Base-by-base conservation (phyloP, 2,113 vertebrate species). In the Proterorhinus semilunaris region DNA sequence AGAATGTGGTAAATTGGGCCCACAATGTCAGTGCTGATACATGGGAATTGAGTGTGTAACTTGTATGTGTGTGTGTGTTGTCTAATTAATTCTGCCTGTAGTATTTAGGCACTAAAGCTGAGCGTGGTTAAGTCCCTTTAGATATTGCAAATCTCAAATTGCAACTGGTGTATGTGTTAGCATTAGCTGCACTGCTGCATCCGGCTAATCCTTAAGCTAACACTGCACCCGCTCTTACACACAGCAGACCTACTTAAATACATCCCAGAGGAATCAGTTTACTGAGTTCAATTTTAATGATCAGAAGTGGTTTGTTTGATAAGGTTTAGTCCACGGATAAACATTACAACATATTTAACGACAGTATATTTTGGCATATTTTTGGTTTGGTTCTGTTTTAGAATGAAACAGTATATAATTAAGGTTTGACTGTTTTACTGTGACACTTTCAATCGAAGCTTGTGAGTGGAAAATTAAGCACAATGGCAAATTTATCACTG, bases 191-290 rank as follows among this genome's bases (percentile, higher is more conserved):
- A 68, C 62, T 9, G 46, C 70, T 75, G 75, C 72, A 79, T 81
- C 61, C 42, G 71, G 78, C 80, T 80, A 85, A 83, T 87, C 81
- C 82, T 73, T 74, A 57, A 68, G 43, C 74, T 70, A 81, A 83
- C 68, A 72, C 16, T 43, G 57, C 67, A 68, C 53, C 15, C 58
- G n/a, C 42, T 61, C 67, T 36, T 82, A 44, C 45, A 47, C 48
- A 75, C 51, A 17, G 59, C 27, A 36, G 27, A 36, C 27, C 27
- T 45, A 62, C 66, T 42, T 57, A 36, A 16, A 54, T 6, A 48
- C 9, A 47, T 51, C 54, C 67, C 59, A 44, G 16, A 62, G 27
- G 59, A 62, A 21, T 61, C 6, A 55, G 58, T 8, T 46, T n/a
- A 43, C 54, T 15, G 51, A 59, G 53, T 57, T 7, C 7, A 62